These are phyloP conservation scores for Meloe dianella DNA, from an alignment of 2,888 invertebrate species.

Conservation along the genomic window DNA sequence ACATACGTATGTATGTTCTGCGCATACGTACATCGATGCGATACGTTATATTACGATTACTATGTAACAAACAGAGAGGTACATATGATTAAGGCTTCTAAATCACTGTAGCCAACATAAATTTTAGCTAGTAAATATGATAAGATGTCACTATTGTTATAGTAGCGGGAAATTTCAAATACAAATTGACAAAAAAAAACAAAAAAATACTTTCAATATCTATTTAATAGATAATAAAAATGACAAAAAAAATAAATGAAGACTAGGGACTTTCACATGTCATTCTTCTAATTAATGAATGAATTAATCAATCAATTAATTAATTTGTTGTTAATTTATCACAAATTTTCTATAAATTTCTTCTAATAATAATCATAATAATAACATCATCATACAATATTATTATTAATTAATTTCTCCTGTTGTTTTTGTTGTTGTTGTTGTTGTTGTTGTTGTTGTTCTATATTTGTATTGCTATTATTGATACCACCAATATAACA, in stretches of 20 bases:
- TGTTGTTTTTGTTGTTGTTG: not conserved
- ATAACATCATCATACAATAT: not conserved
- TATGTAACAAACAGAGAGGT: no score
- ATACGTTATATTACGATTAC: no score
- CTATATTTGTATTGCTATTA: slow-evolving; percentile 5
- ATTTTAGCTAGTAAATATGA: no score
- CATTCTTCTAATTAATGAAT: not conserved
- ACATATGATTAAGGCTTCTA: no score
- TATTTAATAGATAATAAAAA: no score
- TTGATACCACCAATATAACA: slow-evolving; percentile 46
- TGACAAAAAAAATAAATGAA: not conserved
- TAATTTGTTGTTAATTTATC: not conserved
- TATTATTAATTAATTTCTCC: not conserved
- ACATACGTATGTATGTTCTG: no score
- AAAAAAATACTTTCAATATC: no score
- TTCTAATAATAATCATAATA: not conserved
- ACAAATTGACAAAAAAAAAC: no score
- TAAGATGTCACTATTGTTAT: no score
- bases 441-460: slow-evolving; percentile 15
- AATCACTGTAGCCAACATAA: no score
- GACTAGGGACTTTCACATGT: not conserved
- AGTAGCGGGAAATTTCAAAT: no score
- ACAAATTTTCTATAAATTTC: not conserved
- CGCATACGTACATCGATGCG: no score
- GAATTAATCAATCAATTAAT: not conserved